phyloP scores from a whole-genome alignment of 1,140 invertebrate species.

The Rhagoletis pomonella region DNA sequence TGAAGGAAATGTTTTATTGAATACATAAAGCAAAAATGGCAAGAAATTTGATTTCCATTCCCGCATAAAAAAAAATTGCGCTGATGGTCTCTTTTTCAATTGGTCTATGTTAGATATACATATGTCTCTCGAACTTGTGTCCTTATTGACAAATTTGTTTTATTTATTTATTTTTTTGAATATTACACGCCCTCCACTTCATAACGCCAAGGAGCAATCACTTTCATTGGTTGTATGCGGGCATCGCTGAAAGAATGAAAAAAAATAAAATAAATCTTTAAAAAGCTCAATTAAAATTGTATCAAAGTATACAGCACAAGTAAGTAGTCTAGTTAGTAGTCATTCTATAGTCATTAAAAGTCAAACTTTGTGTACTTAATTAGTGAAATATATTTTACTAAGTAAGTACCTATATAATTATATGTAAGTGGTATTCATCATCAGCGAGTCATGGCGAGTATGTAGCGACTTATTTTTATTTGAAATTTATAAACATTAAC shows the following conservation, averaged over 20 bases:
- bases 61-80: background rate
- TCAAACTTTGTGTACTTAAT: background rate
- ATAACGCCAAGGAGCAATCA: no score
- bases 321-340: no score
- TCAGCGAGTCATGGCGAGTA: no score
- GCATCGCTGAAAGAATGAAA: no score
- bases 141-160: background rate
- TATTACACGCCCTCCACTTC: background rate
- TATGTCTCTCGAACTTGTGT: background rate
- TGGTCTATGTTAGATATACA: background rate
- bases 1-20: background rate
- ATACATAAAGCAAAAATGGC: background rate
- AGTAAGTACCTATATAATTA: no score
- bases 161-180: no score
- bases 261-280: background rate
- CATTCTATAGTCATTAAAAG: background rate
- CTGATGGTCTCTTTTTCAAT: background rate
- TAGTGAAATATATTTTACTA: background rate
- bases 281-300: background rate
- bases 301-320: background rate
- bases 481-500: no score
- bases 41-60: background rate
- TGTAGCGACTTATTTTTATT: no score
- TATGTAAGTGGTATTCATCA: no score
- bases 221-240: no score